Evolutionary conservation across 2,113 vertebrate genomes (phyloP).

Genomic region (Manacus vitellinus): DNA sequence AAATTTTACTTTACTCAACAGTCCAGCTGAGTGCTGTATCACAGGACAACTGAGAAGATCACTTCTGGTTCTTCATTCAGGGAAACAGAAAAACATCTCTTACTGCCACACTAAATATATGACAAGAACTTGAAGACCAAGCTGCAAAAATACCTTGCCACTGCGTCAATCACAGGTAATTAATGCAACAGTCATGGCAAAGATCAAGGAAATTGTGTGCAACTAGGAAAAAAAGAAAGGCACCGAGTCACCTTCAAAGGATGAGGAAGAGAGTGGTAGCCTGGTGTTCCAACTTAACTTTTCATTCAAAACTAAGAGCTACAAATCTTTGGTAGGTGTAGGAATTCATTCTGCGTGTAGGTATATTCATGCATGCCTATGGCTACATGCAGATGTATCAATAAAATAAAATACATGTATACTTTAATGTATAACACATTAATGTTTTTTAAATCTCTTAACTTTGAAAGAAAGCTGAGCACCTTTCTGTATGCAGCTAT

Average conservation of each 20-base stretch:
- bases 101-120: neutral
- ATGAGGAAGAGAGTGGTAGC: neutral
- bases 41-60: neutral
- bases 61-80: neutral
- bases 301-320: neutral
- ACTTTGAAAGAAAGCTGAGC: neutral
- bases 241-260: neutral
- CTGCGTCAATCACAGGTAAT: neutral
- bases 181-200: neutral
- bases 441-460: neutral
- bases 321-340: neutral
- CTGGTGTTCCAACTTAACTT: neutral
- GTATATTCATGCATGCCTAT: rapidly evolving
- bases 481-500: neutral
- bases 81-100: neutral
- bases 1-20: neutral
- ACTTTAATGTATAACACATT: rapidly evolving
- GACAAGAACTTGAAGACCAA: neutral
- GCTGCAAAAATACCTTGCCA: neutral
- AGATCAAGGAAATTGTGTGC: neutral
- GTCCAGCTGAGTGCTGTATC: neutral
- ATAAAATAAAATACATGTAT: neutral
- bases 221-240: rapidly evolving
- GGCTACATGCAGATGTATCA: rapidly evolving
- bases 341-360: neutral